Evolutionary conservation across 2,888 invertebrate species (phyloP).

Genomic region (Thelaira solivaga): DNA sequence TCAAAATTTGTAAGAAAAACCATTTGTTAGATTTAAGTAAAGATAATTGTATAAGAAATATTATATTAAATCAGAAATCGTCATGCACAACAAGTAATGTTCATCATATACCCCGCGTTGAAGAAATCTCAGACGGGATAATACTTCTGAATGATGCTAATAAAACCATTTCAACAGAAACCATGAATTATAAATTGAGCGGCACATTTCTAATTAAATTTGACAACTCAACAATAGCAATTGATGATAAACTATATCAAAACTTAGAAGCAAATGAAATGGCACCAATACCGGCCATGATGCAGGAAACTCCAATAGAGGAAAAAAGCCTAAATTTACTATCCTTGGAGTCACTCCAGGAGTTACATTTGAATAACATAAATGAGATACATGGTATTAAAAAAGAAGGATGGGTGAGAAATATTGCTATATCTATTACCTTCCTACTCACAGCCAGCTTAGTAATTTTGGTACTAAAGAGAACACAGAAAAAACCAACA

Average conservation of each 20-base stretch:
- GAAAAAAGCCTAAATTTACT: not conserved
- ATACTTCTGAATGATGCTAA: not conserved
- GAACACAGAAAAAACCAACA: not conserved
- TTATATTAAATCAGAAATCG: not conserved
- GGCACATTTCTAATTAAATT: constrained; percentile 9
- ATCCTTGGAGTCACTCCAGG: constrained; percentile 10
- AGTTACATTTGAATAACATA: not conserved
- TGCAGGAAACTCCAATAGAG: constrained; percentile 1
- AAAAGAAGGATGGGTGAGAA: not conserved
- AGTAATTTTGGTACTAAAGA: not conserved
- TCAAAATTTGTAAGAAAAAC: not conserved
- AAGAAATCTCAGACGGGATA: not conserved
- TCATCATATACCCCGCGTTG: not conserved
- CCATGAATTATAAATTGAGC: not conserved
- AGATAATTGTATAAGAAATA: not conserved
- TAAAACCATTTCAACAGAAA: constrained; percentile 2
- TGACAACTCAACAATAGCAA: constrained; percentile 4
- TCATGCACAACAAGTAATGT: not conserved
- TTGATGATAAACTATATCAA: not conserved
- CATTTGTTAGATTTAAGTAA: not conserved
- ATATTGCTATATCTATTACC: not conserved
- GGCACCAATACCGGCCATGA: not conserved
- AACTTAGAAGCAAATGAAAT: constrained; percentile 1
- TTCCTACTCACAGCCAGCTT: not conserved
- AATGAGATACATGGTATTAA: not conserved